Evolutionary conservation across 2,888 invertebrate genomes (phyloP).

Genomic region (Ophraella communa): DNA sequence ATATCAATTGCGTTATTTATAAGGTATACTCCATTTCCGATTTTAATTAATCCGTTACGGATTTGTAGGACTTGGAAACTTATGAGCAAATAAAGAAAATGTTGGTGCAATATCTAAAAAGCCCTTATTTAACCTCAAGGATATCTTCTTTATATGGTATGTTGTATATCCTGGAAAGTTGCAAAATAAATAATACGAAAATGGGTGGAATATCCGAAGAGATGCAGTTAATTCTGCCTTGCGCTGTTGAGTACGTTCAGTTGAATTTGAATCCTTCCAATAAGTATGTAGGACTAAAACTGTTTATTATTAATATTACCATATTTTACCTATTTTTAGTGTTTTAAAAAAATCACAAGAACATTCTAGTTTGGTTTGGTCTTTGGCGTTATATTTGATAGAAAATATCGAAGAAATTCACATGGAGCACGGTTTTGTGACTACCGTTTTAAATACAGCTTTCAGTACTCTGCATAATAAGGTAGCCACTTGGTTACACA

Average conservation of each 20-base stretch:
- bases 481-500: slow-evolving; percentile 32
- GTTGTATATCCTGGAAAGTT: slow-evolving; percentile 71
- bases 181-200: slow-evolving; percentile 60
- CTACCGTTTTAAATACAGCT: slow-evolving; percentile 66
- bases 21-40: slow-evolving; percentile 39
- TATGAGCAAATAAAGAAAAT: slow-evolving; percentile 68
- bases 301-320: no score
- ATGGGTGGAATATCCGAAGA: slow-evolving; percentile 61
- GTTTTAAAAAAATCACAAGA: slow-evolving; percentile 62
- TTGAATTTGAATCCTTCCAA: slow-evolving; percentile 58
- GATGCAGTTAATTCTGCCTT: slow-evolving; percentile 61
- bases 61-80: slow-evolving; percentile 63
- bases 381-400: slow-evolving; percentile 76
- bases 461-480: slow-evolving; percentile 34
- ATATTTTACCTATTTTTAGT: slow-evolving; percentile 46
- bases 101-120: slow-evolving; percentile 67
- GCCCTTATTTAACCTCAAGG: slow-evolving; percentile 68
- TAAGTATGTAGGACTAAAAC: slow-evolving; percentile 56
- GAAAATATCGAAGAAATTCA: slow-evolving; percentile 74
- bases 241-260: slow-evolving; percentile 64
- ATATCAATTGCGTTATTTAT: no score
- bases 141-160: slow-evolving; percentile 71
- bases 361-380: slow-evolving; percentile 75
- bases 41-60: not conserved
- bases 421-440: slow-evolving; percentile 65